Evolutionary conservation across 30 jellyfish, hydroid and myxozoan species (phyloP).

Genomic region (Morbakka virulenta): DNA sequence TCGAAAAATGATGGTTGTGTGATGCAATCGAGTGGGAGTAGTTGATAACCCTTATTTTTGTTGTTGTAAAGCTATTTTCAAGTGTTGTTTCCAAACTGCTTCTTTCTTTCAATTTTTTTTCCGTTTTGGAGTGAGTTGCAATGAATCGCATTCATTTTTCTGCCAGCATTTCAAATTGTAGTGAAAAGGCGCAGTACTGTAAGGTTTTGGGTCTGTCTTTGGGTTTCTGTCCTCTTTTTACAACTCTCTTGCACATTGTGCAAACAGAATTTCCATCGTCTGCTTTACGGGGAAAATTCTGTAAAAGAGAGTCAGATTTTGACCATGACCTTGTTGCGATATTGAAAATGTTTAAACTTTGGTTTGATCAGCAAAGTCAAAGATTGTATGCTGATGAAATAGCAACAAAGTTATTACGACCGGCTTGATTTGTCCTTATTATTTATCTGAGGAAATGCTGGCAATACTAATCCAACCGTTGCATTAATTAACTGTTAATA

Average conservation of each 20-base stretch:
- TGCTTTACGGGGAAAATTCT: slow-evolving; percentile 40
- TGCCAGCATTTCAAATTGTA: slow-evolving; percentile 43
- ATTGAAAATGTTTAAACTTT: too few species aligned
- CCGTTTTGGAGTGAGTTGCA: slow-evolving; percentile 29
- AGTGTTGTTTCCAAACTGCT: slow-evolving; percentile 16
- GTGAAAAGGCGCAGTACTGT: slow-evolving; percentile 59
- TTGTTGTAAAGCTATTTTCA: slow-evolving; percentile 12
- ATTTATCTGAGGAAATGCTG: too few species aligned
- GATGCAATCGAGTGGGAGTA: slow-evolving; percentile 37
- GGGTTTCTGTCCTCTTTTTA: slow-evolving; percentile 52
- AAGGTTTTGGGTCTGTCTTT: slow-evolving; percentile 50
- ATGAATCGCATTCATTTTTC: slow-evolving; percentile 12
- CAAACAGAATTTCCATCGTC: slow-evolving; percentile 44
- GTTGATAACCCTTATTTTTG: slow-evolving; percentile 38
- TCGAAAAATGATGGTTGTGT: slow-evolving; percentile 57
- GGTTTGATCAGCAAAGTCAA: too few species aligned
- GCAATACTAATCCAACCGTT: too few species aligned
- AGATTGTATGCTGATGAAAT: too few species aligned
- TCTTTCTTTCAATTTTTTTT: slow-evolving; percentile 37
- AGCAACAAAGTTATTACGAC: too few species aligned
- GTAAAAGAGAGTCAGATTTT: slow-evolving; percentile 27
- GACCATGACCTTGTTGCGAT: neutral
- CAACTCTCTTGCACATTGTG: slow-evolving; percentile 30
- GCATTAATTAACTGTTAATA: too few species aligned
- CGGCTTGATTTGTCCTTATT: too few species aligned